Conservation (phyloP, 2,113 vertebrate genomes). For the Crotalus viridis region DNA sequence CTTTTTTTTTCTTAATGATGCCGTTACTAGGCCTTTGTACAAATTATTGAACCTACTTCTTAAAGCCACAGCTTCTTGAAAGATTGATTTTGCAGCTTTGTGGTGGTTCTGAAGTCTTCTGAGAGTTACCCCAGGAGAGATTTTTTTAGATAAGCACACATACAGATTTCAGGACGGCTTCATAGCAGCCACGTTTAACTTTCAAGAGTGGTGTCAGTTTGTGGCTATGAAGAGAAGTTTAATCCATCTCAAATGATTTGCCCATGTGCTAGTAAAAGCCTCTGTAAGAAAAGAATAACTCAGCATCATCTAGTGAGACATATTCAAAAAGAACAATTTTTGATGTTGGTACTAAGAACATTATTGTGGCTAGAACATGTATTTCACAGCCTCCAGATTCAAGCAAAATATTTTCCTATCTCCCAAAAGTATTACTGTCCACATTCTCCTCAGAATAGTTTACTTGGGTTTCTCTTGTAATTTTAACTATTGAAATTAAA, state of each 20-base stretch:
- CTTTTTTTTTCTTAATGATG: neutral
- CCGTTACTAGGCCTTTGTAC: neutral
- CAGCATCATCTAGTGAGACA: neutral
- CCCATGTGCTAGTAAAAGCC: neutral
- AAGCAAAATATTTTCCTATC: neutral
- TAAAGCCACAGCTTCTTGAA: neutral
- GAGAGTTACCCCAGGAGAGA: neutral
- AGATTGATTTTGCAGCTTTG: neutral
- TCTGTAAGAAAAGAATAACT: neutral
- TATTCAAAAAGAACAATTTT: slow-evolving; percentile 12
- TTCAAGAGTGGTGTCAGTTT: neutral
- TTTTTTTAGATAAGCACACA: neutral
- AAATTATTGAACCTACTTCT: neutral
- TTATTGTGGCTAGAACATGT: neutral
- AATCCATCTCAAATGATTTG: neutral
- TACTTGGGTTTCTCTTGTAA: slow-evolving; percentile 1
- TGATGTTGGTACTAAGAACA: neutral
- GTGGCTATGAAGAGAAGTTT: neutral
- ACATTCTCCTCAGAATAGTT: slow-evolving; percentile 2
- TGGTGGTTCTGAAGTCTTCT: neutral
- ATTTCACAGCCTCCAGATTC: neutral
- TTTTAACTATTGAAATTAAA: slow-evolving; percentile 50
- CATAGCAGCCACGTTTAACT: neutral
- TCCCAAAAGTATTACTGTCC: neutral
- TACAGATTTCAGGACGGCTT: neutral